Conservation (phyloP, 2,113 vertebrate species). For the Chlorocebus sabaeus region DNA sequence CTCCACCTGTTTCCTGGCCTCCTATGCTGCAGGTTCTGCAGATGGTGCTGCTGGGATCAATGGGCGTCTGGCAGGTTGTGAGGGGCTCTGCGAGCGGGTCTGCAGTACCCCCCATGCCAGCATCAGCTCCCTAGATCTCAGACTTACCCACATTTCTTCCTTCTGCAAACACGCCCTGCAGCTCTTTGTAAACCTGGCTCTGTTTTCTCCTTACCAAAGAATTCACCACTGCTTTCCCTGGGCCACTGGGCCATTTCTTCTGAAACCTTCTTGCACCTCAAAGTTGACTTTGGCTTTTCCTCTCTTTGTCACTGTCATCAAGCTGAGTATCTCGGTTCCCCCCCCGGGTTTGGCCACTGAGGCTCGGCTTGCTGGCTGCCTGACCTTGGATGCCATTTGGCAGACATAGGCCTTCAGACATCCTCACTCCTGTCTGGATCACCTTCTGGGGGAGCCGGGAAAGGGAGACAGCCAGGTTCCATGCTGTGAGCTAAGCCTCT, state of each 20-base stretch:
- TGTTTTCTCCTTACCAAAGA: no score
- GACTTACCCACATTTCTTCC: fast-evolving
- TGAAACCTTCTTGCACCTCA: fast-evolving
- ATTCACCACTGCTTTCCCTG: no score
- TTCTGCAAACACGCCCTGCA: fast-evolving
- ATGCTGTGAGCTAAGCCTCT: no score
- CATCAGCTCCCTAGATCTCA: no score
- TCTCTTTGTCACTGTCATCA: not conserved
- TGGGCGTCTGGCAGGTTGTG: fast-evolving
- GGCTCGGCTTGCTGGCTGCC: not conserved
- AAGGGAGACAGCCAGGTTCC: not conserved
- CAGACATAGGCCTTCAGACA: not conserved
- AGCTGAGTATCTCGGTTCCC: not conserved
- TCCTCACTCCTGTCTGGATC: no score
- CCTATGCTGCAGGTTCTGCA: fast-evolving
- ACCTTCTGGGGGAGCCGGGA: not conserved
- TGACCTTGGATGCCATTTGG: not conserved
- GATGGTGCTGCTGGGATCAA: fast-evolving
- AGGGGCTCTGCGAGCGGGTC: fast-evolving
- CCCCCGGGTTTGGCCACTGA: not conserved
- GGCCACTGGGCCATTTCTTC: no score
- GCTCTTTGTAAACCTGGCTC: not conserved
- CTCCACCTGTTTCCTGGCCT: not conserved
- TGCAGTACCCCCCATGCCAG: no score
- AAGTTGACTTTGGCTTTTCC: not conserved